A percentile compares a stretch with the other conserved stretches of the same genome.
Evolutionary conservation across 2,888 invertebrate species (phyloP).

Genomic region (Oligia fasciuncula): DNA sequence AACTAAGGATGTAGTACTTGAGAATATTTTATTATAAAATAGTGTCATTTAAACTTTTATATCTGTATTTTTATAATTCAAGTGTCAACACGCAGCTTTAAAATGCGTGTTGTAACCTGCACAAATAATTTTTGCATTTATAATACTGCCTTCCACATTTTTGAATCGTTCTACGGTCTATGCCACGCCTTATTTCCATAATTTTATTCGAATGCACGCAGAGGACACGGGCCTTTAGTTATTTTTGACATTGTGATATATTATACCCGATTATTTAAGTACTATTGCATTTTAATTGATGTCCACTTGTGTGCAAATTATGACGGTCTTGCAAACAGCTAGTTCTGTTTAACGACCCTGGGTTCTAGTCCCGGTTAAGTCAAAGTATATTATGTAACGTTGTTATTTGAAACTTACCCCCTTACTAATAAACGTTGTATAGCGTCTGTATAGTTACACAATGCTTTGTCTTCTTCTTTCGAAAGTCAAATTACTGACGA

Average conservation of each 20-base stretch:
- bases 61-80: constrained; percentile 26
- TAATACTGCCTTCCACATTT: constrained; percentile 15
- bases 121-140: constrained; percentile 59
- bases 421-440: too few relatives aligned
- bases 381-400: constrained; percentile 28
- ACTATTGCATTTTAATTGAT: constrained; percentile 61
- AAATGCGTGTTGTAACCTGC: constrained; percentile 40
- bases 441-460: too few relatives aligned
- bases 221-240: constrained; percentile 51
- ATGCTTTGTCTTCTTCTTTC: too few relatives aligned
- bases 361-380: constrained; percentile 36
- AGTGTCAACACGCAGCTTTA: constrained; percentile 19
- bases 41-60: constrained; percentile 22
- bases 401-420: constrained; percentile 32
- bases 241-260: constrained; percentile 68
- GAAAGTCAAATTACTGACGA: too few relatives aligned
- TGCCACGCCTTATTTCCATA: constrained; percentile 51
- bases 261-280: constrained; percentile 60
- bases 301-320: constrained; percentile 33
- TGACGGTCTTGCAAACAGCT: constrained; percentile 21
- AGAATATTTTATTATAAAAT: constrained; percentile 26
- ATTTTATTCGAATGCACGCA: constrained; percentile 41
- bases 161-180: constrained; percentile 5
- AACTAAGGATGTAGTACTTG: constrained; percentile 14
- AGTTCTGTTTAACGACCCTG: constrained; percentile 18